phyloP scores from a whole-genome alignment of 1,140 invertebrate species.

The Lamellibrachia luymesi region DNA sequence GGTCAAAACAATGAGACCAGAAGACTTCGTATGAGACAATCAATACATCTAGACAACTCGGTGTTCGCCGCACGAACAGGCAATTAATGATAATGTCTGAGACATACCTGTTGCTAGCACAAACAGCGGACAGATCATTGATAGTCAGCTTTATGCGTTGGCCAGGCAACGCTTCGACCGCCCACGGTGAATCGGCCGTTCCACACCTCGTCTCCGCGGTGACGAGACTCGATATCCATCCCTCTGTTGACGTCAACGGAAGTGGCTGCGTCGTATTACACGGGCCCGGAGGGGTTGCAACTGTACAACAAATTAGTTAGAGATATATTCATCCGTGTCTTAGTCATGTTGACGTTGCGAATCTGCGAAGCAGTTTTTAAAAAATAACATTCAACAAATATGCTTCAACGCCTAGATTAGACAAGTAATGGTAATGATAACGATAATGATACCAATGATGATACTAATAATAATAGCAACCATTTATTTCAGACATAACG shows the following conservation, averaged over 20 bases:
- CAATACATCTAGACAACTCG: neutral
- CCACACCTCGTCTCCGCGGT: neutral
- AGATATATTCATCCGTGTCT: neutral
- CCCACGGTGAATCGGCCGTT: neutral
- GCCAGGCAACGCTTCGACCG: neutral
- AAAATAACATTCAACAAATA: neutral
- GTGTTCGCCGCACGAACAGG: neutral
- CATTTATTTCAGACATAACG: too few species aligned
- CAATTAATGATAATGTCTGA: neutral
- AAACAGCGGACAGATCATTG: neutral
- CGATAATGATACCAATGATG: too few species aligned
- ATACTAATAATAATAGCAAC: too few species aligned
- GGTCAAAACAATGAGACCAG: neutral
- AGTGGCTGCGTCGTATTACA: neutral
- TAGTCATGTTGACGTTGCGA: neutral
- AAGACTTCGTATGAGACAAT: neutral
- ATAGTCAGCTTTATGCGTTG: neutral
- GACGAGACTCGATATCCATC: neutral
- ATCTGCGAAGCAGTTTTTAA: neutral
- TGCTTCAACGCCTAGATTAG: neutral
- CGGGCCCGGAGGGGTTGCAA: neutral
- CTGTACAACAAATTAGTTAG: neutral
- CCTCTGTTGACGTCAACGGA: neutral
- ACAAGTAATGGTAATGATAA: too few species aligned
- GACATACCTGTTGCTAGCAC: neutral